Evolutionary conservation across 2,888 invertebrate species (phyloP).

Genomic region (Thyatira batis): DNA sequence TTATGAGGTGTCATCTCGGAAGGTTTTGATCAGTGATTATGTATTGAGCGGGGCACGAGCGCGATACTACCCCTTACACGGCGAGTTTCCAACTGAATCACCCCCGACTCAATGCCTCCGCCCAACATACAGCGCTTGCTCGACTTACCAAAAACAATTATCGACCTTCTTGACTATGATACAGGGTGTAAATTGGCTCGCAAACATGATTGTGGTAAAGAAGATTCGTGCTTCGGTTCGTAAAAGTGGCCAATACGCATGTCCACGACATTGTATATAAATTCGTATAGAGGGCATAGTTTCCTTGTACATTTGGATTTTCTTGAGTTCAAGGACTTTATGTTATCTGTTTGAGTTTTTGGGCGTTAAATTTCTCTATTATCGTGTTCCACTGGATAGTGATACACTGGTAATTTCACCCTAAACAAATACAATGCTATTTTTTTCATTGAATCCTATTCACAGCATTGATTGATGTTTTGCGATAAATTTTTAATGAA

Average conservation of each 20-base stretch:
- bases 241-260: constrained; percentile 80
- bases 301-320: constrained; percentile 78
- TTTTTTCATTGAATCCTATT: constrained; percentile 4
- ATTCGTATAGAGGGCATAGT: constrained; percentile 74
- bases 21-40: constrained; percentile 69
- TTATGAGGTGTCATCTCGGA: constrained; percentile 66
- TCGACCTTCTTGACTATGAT: constrained; percentile 28
- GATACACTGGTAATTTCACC: constrained; percentile 20
- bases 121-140: constrained; percentile 81
- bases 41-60: constrained; percentile 60
- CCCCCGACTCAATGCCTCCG: constrained; percentile 78
- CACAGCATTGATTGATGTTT: neutral
- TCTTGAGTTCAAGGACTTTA: constrained; percentile 79
- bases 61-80: constrained; percentile 70
- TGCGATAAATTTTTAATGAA: neutral
- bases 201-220: constrained; percentile 54
- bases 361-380: constrained; percentile 46
- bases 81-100: constrained; percentile 78
- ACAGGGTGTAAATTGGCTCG: constrained; percentile 49
- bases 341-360: constrained; percentile 71
- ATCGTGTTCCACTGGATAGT: constrained; percentile 41
- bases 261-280: constrained; percentile 77
- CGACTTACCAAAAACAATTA: constrained; percentile 43
- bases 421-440: neutral
- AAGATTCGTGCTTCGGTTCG: constrained; percentile 75